A percentile compares a stretch with the other conserved stretches of the same genome.
phyloP scores from a whole-genome alignment of 2,113 vertebrate species.

The Heterotis niloticus region DNA sequence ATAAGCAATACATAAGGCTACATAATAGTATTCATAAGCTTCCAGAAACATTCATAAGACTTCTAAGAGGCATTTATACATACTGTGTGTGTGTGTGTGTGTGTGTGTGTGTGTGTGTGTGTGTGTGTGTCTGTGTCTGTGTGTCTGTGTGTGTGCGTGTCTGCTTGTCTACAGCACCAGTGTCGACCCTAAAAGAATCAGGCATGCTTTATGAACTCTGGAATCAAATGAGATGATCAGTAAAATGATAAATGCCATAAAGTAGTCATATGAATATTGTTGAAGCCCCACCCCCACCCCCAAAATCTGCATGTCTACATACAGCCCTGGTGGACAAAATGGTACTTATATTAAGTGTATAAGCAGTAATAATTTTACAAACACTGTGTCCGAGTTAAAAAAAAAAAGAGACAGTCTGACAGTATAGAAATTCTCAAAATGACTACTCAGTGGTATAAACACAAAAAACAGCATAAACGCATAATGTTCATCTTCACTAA shows the following conservation, averaged over 20 bases:
- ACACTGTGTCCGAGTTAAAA: conserved; percentile 43
- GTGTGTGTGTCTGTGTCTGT: neutral
- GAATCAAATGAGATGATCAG: neutral
- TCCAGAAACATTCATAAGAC: conserved; percentile 5
- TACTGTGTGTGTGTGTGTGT: neutral
- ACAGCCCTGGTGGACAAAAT: neutral
- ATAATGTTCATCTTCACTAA: conserved; percentile 15
- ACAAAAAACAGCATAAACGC: conserved; percentile 62
- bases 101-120: neutral
- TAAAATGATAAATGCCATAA: neutral
- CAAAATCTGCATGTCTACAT: neutral
- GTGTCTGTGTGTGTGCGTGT: neutral
- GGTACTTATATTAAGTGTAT: conserved; percentile 17
- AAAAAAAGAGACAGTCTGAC: conserved; percentile 36
- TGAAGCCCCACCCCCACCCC: neutral
- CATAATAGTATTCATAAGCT: conserved; percentile 12
- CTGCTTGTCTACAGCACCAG: neutral
- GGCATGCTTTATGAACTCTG: neutral
- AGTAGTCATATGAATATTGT: neutral
- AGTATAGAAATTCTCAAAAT: conserved; percentile 54
- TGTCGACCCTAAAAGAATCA: neutral
- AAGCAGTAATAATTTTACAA: conserved; percentile 24
- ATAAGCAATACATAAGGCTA: conserved; percentile 10
- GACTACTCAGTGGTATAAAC: conserved; percentile 53
- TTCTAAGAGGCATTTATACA: neutral